Conservation (phyloP, 2,888 invertebrate genomes). For the Cataglyphis livida region DNA sequence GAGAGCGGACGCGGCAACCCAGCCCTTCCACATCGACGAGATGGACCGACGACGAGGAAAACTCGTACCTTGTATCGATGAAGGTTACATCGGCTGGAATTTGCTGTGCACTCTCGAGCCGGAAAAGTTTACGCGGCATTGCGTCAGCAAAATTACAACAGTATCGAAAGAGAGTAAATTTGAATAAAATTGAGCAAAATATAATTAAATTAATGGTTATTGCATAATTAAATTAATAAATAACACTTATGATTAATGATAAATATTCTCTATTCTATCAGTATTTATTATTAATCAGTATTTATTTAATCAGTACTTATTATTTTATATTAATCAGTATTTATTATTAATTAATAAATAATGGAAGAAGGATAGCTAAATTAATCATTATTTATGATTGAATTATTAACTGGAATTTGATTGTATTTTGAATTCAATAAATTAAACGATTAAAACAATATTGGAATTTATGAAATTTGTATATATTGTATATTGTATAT, state of each 20-base stretch:
- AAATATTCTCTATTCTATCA: neutral
- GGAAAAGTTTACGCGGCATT: slow-evolving; percentile 18
- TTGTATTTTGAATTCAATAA: neutral
- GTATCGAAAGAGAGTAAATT: neutral
- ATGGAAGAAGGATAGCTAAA: neutral
- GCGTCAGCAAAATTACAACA: neutral
- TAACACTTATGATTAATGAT: neutral
- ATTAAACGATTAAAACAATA: neutral
- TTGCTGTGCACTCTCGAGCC: slow-evolving; percentile 62
- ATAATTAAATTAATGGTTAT: slow-evolving; percentile 2
- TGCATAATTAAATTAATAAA: neutral
- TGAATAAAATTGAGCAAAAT: neutral
- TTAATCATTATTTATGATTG: slow-evolving; percentile 13
- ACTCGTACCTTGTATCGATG: slow-evolving; percentile 73
- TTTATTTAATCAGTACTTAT: neutral
- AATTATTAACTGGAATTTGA: neutral
- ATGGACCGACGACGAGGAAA: slow-evolving; percentile 45
- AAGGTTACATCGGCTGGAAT: slow-evolving; percentile 70
- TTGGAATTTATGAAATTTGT: neutral
- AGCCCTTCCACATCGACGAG: neutral
- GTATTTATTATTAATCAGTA: neutral
- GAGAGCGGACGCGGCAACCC: slow-evolving; percentile 2
- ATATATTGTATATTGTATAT: neutral
- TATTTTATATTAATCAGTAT: neutral
- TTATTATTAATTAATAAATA: neutral